Conservation (phyloP, 1,140 invertebrate species). For the Papilio polyxenes region DNA sequence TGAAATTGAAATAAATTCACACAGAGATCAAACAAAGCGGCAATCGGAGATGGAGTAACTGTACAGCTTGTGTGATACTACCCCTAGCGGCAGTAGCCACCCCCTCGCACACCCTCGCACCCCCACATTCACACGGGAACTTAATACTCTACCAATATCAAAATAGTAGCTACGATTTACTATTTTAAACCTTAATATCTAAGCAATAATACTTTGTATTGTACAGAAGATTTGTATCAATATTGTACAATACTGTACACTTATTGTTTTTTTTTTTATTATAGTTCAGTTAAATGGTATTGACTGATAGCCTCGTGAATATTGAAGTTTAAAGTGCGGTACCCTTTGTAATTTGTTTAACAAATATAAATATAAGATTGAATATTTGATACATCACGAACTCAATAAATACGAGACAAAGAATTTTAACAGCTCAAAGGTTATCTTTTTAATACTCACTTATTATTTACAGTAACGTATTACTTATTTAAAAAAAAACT, state of each 20-base stretch:
- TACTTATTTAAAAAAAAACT: too few species aligned
- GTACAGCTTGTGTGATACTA: constrained; percentile 40
- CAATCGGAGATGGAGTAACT: constrained; percentile 6
- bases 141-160: constrained; percentile 23
- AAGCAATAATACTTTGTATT: constrained; percentile 35
- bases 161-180: background rate
- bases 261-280: constrained; percentile 44
- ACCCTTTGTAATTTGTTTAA: constrained; percentile 17
- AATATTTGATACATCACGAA: background rate
- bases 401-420: background rate
- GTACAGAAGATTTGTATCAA: background rate
- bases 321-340: constrained; percentile 8
- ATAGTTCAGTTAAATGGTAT: constrained; percentile 46
- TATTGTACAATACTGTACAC: constrained; percentile 17
- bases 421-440: background rate
- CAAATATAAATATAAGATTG: background rate
- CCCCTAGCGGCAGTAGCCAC: constrained; percentile 24
- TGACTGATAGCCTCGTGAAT: constrained; percentile 41
- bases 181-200: constrained; percentile 39
- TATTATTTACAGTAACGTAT: too few species aligned
- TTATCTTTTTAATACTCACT: too few species aligned
- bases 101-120: constrained; percentile 23
- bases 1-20: constrained; percentile 36
- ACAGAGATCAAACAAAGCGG: constrained; percentile 39
- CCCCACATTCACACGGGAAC: constrained; percentile 49